Evolutionary conservation across 1,140 invertebrate species (phyloP).

Genomic region (Spodoptera litura): DNA sequence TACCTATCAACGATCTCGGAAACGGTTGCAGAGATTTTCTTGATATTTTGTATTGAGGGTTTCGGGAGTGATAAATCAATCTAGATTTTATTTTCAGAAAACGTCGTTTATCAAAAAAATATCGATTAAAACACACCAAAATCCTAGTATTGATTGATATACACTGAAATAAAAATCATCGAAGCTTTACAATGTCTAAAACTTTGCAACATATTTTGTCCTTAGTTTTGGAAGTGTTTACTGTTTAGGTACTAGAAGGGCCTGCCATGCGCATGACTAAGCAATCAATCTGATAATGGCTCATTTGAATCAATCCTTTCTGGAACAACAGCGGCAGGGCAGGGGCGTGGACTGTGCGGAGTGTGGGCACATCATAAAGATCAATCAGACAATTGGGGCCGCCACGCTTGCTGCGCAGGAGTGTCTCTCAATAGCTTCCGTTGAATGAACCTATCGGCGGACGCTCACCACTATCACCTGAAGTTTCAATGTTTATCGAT

Average conservation of each 20-base stretch:
- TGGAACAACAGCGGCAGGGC: constrained; percentile 60
- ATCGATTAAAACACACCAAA: too few species aligned
- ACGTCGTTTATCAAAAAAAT: too few species aligned
- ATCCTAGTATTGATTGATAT: too few species aligned
- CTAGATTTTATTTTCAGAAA: too few species aligned
- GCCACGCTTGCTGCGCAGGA: constrained; percentile 79
- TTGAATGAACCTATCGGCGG: constrained; percentile 61
- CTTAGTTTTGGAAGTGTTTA: neutral
- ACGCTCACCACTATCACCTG: constrained; percentile 28
- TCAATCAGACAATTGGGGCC: constrained; percentile 84
- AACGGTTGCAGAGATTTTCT: too few species aligned
- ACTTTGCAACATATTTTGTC: neutral
- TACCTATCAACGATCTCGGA: too few species aligned
- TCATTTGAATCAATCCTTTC: constrained; percentile 57
- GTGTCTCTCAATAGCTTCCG: constrained; percentile 79
- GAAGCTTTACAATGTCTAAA: neutral
- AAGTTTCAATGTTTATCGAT: constrained; percentile 20
- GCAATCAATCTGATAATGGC: constrained; percentile 7
- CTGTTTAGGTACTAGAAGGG: neutral
- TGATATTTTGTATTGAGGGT: too few species aligned
- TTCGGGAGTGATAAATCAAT: too few species aligned
- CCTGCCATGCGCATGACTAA: neutral
- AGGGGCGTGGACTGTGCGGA: constrained; percentile 71
- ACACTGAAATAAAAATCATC: neutral
- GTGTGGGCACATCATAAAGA: constrained; percentile 74